A percentile compares a stretch with the other conserved stretches of the same genome.
These are phyloP conservation scores for Sympetrum striolatum DNA, from an alignment of 2,888 invertebrate genomes.

Conservation along the genomic window DNA sequence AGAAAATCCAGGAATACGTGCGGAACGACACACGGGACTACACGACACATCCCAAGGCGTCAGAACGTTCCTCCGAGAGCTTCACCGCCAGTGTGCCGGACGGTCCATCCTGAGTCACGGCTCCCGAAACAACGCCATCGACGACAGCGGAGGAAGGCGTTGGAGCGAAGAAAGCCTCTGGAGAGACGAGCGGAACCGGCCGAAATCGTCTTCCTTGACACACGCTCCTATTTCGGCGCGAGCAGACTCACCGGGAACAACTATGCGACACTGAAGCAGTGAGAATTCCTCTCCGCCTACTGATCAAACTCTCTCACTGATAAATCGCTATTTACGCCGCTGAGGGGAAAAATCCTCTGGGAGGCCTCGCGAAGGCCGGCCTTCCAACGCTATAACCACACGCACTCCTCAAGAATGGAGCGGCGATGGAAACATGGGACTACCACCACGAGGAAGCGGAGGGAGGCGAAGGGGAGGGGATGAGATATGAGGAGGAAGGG, in stretches of 20 bases:
- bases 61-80: not conserved
- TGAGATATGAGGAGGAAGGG: not conserved
- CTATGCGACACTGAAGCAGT: not conserved
- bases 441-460: conserved; percentile 33
- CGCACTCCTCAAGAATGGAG: conserved; percentile 33
- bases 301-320: not conserved
- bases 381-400: conserved; percentile 6
- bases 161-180: not conserved
- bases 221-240: not conserved
- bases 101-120: not conserved
- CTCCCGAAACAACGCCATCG: not conserved
- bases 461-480: not conserved
- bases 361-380: conserved; percentile 23
- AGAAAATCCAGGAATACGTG: not conserved
- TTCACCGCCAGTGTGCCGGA: not conserved
- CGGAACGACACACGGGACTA: not conserved
- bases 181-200: not conserved
- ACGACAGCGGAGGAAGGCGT: not conserved
- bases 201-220: not conserved
- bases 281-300: not conserved
- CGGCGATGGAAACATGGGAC: conserved; percentile 19
- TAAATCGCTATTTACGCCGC: conserved; percentile 2
- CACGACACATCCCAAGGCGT: not conserved
- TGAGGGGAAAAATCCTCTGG: not conserved
- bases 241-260: not conserved